Conservation (phyloP, 2,797 vertebrate genomes). For the Muraenolepis orangiensis region DNA sequence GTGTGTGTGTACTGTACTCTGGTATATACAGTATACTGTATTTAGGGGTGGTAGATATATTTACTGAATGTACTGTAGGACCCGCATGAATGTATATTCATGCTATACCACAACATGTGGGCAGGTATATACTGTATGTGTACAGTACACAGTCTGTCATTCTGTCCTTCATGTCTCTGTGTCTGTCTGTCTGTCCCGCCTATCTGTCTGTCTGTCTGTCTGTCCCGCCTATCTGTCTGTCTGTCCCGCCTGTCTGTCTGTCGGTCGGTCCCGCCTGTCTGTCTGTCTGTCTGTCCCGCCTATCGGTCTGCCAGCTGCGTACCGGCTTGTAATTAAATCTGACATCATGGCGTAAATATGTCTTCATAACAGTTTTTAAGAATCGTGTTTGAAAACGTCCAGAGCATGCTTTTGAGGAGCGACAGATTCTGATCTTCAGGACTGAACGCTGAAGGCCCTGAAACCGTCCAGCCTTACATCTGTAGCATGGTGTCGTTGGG, state of each 20-base stretch:
- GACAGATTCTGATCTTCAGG: not conserved
- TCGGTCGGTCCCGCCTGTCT: not conserved
- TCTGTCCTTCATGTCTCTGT: not conserved
- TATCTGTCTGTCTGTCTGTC: not conserved
- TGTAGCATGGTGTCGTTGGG: not conserved
- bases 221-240: conserved; percentile 6
- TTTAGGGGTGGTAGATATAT: too few relatives aligned
- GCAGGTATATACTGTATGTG: too few relatives aligned
- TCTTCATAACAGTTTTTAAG: not conserved
- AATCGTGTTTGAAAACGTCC: not conserved
- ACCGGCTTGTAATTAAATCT: not conserved
- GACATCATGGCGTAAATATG: not conserved
- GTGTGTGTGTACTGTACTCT: too few relatives aligned
- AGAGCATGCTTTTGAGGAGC: not conserved
- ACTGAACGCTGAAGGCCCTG: not conserved
- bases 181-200: not conserved
- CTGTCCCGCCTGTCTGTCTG: conserved; percentile 3
- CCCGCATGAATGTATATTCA: too few relatives aligned
- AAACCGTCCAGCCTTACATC: not conserved
- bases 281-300: not conserved
- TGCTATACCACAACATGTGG: too few relatives aligned
- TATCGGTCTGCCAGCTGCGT: not conserved
- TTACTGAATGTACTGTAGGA: too few relatives aligned
- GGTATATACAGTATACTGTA: too few relatives aligned
- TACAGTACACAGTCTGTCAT: too few relatives aligned